A percentile compares a stretch with the other conserved stretches of the same genome.
These are phyloP conservation scores for Drosophila elegans DNA, from an alignment of 1,140 invertebrate genomes.

Conservation along the genomic window DNA sequence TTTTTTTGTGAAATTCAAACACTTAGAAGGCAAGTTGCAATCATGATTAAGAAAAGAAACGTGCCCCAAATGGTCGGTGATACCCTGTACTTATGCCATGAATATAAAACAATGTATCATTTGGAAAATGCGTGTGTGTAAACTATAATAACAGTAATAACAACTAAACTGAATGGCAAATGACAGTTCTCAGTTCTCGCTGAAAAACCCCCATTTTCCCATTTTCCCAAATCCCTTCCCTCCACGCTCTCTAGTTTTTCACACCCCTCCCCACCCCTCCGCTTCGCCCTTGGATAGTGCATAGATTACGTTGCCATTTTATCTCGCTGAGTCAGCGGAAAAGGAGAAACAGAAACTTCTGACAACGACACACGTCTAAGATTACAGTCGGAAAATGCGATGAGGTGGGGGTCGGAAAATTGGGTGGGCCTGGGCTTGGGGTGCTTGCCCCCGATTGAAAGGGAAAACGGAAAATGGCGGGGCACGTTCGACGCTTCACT, in stretches of 20 bases:
- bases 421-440: not conserved
- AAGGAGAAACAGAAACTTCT: slow-evolving; percentile 22
- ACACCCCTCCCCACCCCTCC: too few species aligned
- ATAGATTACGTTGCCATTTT: slow-evolving; percentile 40
- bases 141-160: slow-evolving; percentile 47
- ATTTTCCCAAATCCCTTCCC: too few species aligned
- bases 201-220: not conserved
- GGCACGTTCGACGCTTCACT: slow-evolving; percentile 72
- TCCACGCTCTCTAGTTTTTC: not conserved
- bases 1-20: not conserved
- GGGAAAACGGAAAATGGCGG: slow-evolving; percentile 58
- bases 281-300: slow-evolving; percentile 7
- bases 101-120: slow-evolving; percentile 48
- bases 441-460: slow-evolving; percentile 21
- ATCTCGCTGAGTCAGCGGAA: slow-evolving; percentile 37
- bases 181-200: slow-evolving; percentile 33
- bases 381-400: slow-evolving; percentile 30
- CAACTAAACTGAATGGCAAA: slow-evolving; percentile 43
- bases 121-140: slow-evolving; percentile 33
- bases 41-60: not conserved
- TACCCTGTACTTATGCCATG: slow-evolving; percentile 16
- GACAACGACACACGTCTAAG: slow-evolving; percentile 43
- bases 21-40: not conserved
- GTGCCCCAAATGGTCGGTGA: not conserved
- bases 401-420: not conserved